phyloP scores from a whole-genome alignment of 2,797 vertebrate genomes.

The Eleutherodactylus coqui region DNA sequence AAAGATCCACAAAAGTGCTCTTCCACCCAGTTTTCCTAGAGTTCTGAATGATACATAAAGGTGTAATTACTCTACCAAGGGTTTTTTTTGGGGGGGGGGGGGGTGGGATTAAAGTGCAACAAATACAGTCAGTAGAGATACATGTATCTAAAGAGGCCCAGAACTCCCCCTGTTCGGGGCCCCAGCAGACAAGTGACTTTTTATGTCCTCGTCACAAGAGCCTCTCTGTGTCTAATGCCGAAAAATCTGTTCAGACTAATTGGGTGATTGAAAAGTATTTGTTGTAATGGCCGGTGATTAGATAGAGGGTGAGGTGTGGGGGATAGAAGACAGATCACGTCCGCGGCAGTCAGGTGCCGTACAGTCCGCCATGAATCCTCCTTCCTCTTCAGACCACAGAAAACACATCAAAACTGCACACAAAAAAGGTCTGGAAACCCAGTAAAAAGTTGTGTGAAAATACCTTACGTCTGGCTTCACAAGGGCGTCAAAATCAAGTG shows the following conservation, averaged over 20 bases:
- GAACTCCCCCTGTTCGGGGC: neutral
- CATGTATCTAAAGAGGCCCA: neutral
- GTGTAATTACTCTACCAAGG: no score
- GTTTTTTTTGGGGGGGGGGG: no score
- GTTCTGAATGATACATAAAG: no score
- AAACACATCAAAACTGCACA: no score
- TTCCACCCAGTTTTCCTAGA: no score
- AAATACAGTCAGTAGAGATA: neutral
- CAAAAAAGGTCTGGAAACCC: no score
- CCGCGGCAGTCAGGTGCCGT: neutral
- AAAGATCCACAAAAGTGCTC: no score
- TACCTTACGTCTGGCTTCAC: no score
- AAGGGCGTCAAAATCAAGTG: no score
- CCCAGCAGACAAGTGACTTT: neutral
- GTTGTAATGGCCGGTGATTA: slow-evolving; percentile 31
- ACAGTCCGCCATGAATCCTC: neutral
- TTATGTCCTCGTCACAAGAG: neutral
- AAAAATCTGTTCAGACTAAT: slow-evolving; percentile 35
- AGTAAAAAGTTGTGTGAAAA: no score
- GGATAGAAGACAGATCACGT: neutral
- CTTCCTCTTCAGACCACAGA: no score
- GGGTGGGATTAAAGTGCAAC: no score
- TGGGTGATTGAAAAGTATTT: slow-evolving; percentile 41
- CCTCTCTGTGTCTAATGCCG: slow-evolving; percentile 13
- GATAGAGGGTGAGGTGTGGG: slow-evolving; percentile 35